Base-by-base conservation (phyloP, 2,888 invertebrate genomes). In the Agrenia bidenticulata region DNA sequence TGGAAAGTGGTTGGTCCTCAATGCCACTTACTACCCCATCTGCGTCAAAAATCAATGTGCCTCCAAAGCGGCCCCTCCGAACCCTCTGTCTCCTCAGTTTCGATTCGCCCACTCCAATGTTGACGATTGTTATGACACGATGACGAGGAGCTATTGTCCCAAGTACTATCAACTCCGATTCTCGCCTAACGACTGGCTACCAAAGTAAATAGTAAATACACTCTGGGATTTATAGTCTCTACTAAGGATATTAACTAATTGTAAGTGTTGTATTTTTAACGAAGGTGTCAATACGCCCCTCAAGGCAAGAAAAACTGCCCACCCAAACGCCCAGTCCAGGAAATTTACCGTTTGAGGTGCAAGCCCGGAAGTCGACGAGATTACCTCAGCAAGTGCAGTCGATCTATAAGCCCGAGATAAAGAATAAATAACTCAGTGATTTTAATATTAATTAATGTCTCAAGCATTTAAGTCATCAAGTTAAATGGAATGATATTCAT, bases 311-410 rank as follows among this genome's bases (percentile, higher is more conserved):
- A 5, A 1, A 56, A 45, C 32, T 71, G 71, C 41, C 64, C 63
- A 24, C 13, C 45, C 11, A 15, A n/a, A 0, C 23, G 32, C 0
- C 13, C 27, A 5, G 21, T n/a, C 2, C 19, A 41, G 15, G 54
- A 54, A 17, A 42, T 68, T 13, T 65, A 62, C 19, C 56, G 42
- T 39, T 15, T 65, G 41, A 41, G 56, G n/a, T 72, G 72, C 32
- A 72, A 72, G 49, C 72, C 72, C 15, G 72, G 72, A 27, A 69
- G 69, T 19, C 59, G 72, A 65, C 55, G 64, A 17, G 69, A 69
- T 41, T 53, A 49, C 17, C 39, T 72, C 24, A 63, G 66, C 1
- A 62, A 64, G 23, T 72, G 71, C 49, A 56, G 67, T 17, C 50
- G 32, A n/a, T 66, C 66, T 11, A 63, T 70, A 23, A 66, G 63